Percentiles rank a stretch among this genome's conserved stretches.
Evolutionary conservation across 2,797 vertebrate species (phyloP).

Genomic region (Myotis daubentonii): DNA sequence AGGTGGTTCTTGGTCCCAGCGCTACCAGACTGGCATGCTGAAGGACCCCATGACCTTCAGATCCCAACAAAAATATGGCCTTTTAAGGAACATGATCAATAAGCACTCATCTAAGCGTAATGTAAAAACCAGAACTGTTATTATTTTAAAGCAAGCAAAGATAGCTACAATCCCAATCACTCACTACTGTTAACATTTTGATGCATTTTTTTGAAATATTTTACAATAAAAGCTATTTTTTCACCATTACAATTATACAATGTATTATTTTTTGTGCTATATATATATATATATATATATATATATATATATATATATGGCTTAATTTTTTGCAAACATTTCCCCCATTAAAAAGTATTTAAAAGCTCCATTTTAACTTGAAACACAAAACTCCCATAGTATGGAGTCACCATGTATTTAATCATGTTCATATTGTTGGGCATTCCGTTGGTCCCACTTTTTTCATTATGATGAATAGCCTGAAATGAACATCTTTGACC

Average conservation of each 20-base stretch:
- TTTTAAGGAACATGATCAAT: neutral
- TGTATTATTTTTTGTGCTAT: slow-evolving; percentile 4
- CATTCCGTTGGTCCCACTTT: slow-evolving; percentile 20
- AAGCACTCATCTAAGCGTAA: neutral
- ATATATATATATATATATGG: neutral
- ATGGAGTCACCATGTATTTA: neutral
- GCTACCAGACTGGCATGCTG: neutral
- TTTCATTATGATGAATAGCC: slow-evolving; percentile 57
- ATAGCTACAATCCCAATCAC: neutral
- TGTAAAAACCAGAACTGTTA: neutral
- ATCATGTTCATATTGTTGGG: slow-evolving; percentile 33
- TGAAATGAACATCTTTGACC: slow-evolving; percentile 47
- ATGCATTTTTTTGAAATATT: slow-evolving; percentile 4
- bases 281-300: too few relatives aligned
- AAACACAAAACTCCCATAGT: neutral
- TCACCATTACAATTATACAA: neutral
- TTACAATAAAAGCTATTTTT: neutral
- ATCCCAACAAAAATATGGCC: neutral
- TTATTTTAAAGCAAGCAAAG: slow-evolving; percentile 2
- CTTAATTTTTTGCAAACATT: slow-evolving; percentile 17
- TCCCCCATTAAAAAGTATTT: slow-evolving; percentile 4
- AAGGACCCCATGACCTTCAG: neutral
- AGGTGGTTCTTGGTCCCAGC: neutral
- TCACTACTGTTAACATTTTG: neutral
- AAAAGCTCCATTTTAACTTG: slow-evolving; percentile 24